Evolutionary conservation across 2,888 invertebrate species (phyloP).

Genomic region (Phymatocera aterrima): DNA sequence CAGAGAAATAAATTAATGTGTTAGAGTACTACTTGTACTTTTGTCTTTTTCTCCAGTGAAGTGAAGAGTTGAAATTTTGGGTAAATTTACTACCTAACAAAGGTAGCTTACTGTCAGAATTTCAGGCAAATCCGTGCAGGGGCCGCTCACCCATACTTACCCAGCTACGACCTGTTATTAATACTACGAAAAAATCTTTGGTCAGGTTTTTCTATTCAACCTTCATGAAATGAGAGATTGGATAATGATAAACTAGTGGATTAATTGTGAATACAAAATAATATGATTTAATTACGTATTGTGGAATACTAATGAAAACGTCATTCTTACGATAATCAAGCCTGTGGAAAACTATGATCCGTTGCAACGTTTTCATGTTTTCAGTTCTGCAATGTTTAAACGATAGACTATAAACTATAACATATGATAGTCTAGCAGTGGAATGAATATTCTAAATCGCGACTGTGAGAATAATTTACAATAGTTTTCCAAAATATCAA

Average conservation of each 20-base stretch:
- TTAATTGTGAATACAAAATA: not conserved
- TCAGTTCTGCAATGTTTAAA: slow-evolving; percentile 19
- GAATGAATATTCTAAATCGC: not conserved
- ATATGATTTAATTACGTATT: not conserved
- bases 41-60: too few species aligned
- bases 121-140: not conserved
- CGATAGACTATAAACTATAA: not conserved
- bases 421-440: slow-evolving; percentile 3
- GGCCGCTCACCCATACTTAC: not conserved
- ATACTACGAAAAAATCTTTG: not conserved
- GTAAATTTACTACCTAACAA: too few species aligned
- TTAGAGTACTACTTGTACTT: too few species aligned
- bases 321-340: too few species aligned
- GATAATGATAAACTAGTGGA: not conserved
- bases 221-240: not conserved
- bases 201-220: not conserved
- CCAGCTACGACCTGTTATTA: not conserved
- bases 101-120: too few species aligned
- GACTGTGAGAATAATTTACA: slow-evolving; percentile 35
- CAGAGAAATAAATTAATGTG: too few species aligned
- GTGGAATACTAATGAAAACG: not conserved
- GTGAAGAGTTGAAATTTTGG: too few species aligned
- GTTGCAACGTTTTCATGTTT: slow-evolving; percentile 4
- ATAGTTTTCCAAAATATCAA: not conserved
- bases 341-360: not conserved